Percentiles rank a stretch among this genome's conserved stretches.
Conservation (phyloP, 2,888 invertebrate species). For the Perithous albicinctus region DNA sequence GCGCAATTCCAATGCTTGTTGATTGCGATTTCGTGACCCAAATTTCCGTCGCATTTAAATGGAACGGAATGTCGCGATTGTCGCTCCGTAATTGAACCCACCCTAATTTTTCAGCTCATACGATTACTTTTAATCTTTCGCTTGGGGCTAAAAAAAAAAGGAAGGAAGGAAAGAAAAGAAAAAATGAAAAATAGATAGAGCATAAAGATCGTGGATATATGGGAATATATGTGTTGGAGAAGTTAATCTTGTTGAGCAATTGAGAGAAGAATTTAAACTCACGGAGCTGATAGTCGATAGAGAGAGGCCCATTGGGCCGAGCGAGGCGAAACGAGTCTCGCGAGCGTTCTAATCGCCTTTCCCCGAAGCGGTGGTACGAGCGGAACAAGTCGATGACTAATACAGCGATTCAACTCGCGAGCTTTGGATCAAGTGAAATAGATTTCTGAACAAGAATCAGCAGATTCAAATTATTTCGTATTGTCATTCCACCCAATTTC, state of each 20-base stretch:
- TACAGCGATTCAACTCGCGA: constrained; percentile 47
- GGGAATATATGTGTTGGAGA: constrained; percentile 1
- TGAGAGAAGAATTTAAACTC: constrained; percentile 49
- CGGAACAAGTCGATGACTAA: constrained; percentile 72
- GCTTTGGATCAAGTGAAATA: background rate
- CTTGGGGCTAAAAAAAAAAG: background rate
- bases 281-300: constrained; percentile 19
- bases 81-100: background rate
- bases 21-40: constrained; percentile 12
- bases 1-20: background rate
- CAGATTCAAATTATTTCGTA: too few relatives aligned
- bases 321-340: constrained; percentile 61
- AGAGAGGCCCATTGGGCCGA: too few relatives aligned
- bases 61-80: background rate
- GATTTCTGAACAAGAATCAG: too few relatives aligned
- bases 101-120: background rate
- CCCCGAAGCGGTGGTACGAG: too few relatives aligned
- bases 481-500: too few relatives aligned
- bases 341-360: constrained; percentile 69
- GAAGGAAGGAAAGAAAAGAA: constrained; percentile 27
- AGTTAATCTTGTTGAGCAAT: constrained; percentile 40
- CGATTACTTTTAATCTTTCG: background rate
- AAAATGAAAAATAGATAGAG: too few relatives aligned
- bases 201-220: constrained; percentile 8
- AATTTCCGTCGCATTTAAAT: background rate